Evolutionary conservation across 2,888 invertebrate species (phyloP).

Genomic region (Euplagia quadripunctaria): DNA sequence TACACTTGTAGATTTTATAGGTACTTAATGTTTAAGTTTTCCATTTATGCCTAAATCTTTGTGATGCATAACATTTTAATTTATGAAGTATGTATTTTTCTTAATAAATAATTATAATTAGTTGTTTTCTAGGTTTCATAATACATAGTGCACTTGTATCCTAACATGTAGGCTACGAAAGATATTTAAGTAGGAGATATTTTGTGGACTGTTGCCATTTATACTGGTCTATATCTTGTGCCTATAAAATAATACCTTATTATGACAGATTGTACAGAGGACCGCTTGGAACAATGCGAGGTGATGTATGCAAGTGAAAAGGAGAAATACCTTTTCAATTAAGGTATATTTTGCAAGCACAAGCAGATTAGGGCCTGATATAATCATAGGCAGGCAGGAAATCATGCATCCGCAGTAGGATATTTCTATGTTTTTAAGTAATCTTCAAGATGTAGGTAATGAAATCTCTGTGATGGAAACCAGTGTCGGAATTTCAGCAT

Average conservation of each 20-base stretch:
- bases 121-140: constrained; percentile 46
- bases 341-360: constrained; percentile 80
- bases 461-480: constrained; percentile 84
- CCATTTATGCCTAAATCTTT: constrained; percentile 45
- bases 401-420: constrained; percentile 79
- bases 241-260: constrained; percentile 74
- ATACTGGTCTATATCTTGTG: constrained; percentile 68
- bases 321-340: constrained; percentile 66
- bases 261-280: constrained; percentile 81
- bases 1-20: constrained; percentile 43
- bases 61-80: constrained; percentile 47
- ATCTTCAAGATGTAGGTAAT: constrained; percentile 77
- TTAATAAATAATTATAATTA: constrained; percentile 35
- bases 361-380: constrained; percentile 73
- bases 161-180: constrained; percentile 35
- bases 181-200: constrained; percentile 35
- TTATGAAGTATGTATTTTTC: constrained; percentile 45
- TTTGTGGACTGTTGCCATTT: constrained; percentile 68
- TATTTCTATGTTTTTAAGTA: constrained; percentile 80
- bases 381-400: constrained; percentile 71
- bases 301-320: constrained; percentile 81
- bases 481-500: constrained; percentile 79
- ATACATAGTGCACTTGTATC: constrained; percentile 43
- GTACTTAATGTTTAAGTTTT: constrained; percentile 55
- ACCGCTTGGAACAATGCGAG: constrained; percentile 80